Evolutionary conservation across 2,797 vertebrate genomes (phyloP).

Genomic region (Peromyscus aztecus): DNA sequence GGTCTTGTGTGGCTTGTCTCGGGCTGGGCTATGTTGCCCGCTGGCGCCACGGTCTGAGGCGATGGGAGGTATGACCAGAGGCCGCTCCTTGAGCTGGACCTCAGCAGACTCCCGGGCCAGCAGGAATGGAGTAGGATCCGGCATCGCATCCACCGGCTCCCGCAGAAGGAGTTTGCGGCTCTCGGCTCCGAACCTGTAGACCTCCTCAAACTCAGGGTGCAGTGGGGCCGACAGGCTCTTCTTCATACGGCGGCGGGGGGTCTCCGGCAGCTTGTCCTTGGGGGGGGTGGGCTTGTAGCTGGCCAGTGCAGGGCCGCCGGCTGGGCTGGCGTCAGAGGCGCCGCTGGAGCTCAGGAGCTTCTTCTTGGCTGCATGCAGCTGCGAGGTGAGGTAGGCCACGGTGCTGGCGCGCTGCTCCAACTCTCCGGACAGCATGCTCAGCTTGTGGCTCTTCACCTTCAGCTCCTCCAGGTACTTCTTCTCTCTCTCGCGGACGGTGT

Average conservation of each 20-base stretch:
- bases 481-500: conserved; percentile 96
- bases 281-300: conserved; percentile 95
- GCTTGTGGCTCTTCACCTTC: conserved; percentile 97
- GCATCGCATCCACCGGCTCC: conserved; percentile 96
- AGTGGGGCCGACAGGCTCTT: conserved; percentile 98
- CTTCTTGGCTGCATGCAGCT: conserved; percentile 97
- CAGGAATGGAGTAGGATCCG: conserved; percentile 97
- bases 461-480: conserved; percentile 98
- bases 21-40: conserved; percentile 90
- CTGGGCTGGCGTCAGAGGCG: conserved; percentile 92
- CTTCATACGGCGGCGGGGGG: conserved; percentile 96
- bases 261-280: conserved; percentile 95
- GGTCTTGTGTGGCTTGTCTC: conserved; percentile 92
- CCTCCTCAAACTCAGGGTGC: conserved; percentile 96
- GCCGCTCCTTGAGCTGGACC: conserved; percentile 93
- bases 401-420: conserved; percentile 97
- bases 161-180: conserved; percentile 94
- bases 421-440: conserved; percentile 95
- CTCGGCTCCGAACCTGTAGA: conserved; percentile 94
- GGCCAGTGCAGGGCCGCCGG: conserved; percentile 91
- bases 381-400: conserved; percentile 96
- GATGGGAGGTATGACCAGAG: conserved; percentile 95
- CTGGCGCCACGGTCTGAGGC: conserved; percentile 89
- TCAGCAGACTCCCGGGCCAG: conserved; percentile 94
- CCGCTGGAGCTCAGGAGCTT: conserved; percentile 93